These are phyloP conservation scores for Chrysina gloriosa DNA, from an alignment of 2,888 invertebrate genomes.

Conservation along the genomic window DNA sequence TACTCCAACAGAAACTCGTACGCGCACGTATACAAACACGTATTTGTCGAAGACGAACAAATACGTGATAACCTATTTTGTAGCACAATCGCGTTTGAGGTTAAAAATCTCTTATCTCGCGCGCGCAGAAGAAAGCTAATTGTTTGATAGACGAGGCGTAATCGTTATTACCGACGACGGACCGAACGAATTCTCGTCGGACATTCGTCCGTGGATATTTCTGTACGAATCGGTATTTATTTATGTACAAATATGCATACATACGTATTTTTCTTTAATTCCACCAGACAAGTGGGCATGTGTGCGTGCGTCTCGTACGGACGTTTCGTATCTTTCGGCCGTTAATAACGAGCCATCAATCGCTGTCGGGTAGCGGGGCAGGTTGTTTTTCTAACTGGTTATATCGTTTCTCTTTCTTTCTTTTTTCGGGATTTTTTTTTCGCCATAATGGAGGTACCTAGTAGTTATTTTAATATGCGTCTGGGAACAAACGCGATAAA, in stretches of 20 bases:
- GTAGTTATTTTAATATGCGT: background rate
- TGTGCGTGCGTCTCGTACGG: no score
- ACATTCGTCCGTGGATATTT: no score
- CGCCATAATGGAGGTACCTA: background rate
- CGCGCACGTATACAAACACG: background rate
- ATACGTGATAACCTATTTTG: conserved; percentile 34
- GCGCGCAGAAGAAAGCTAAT: conserved; percentile 27
- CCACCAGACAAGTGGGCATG: no score
- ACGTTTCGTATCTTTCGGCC: background rate
- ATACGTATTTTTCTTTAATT: no score
- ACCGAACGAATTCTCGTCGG: no score
- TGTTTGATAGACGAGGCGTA: background rate
- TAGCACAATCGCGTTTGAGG: conserved; percentile 22
- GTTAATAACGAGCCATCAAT: conserved; percentile 2
- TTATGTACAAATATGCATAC: background rate
- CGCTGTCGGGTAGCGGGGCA: background rate
- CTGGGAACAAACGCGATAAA: conserved; percentile 7
- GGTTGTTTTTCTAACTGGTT: conserved; percentile 22
- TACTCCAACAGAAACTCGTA: background rate
- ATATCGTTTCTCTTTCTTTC: background rate
- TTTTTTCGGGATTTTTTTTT: background rate
- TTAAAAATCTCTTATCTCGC: conserved; percentile 31
- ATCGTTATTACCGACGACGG: no score
- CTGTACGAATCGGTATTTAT: background rate
- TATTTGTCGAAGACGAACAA: conserved; percentile 25